Conservation (phyloP, 2,888 invertebrate species). For the Apamea anceps region DNA sequence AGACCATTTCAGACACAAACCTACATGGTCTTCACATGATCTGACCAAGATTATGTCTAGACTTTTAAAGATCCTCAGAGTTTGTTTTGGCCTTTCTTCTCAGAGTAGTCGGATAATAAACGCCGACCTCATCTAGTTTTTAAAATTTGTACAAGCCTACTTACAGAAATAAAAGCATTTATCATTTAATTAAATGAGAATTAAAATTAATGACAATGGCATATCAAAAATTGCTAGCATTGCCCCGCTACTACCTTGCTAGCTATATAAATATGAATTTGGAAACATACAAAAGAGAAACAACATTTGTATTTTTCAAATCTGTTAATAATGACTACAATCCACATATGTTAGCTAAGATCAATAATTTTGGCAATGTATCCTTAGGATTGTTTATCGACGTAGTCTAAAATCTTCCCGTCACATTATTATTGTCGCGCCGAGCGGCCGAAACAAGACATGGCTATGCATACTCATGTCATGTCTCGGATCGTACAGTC, state of each 20-base stretch:
- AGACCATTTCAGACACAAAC: background rate
- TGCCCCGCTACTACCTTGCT: background rate
- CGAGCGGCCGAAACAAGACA: background rate
- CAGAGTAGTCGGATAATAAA: background rate
- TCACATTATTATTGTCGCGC: conserved; percentile 9
- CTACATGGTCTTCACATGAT: background rate
- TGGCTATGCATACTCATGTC: background rate
- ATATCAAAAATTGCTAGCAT: background rate
- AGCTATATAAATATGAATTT: background rate
- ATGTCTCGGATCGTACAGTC: background rate
- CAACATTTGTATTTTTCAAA: too few species aligned
- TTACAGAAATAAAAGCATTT: background rate
- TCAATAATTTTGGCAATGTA: background rate
- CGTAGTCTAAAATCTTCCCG: background rate
- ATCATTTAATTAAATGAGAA: background rate
- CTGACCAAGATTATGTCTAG: background rate
- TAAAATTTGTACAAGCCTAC: background rate
- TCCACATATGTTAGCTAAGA: background rate
- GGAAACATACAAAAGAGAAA: background rate
- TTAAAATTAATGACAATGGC: background rate
- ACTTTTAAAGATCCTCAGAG: background rate
- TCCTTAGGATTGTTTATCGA: background rate
- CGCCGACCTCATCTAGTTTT: background rate
- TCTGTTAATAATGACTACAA: background rate
- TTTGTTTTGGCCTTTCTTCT: background rate